These are phyloP conservation scores for Steinernema feltiae DNA, from an alignment of 1,140 invertebrate species.

Conservation along the genomic window DNA sequence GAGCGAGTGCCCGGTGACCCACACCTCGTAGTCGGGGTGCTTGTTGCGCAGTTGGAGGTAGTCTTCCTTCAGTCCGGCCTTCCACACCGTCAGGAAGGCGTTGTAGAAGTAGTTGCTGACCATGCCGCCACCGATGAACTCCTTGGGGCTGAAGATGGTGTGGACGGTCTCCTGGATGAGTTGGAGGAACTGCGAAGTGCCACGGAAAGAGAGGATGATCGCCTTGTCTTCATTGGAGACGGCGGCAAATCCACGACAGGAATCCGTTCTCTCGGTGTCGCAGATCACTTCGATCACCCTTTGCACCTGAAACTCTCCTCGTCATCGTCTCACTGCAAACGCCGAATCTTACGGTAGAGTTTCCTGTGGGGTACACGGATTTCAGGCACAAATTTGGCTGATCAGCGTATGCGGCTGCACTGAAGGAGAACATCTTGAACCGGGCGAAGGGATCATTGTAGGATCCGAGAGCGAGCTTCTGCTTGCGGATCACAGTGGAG, in stretches of 20 bases:
- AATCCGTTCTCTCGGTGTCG: background rate
- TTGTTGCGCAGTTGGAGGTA: conserved; percentile 16
- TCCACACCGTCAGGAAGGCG: conserved; percentile 29
- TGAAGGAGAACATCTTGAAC: background rate
- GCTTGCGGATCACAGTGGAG: background rate
- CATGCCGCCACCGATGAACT: conserved; percentile 29
- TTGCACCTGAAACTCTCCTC: background rate
- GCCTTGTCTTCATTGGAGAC: conserved; percentile 25
- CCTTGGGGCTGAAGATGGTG: conserved; percentile 15
- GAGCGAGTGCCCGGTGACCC: conserved; percentile 35
- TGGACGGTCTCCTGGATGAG: conserved; percentile 15
- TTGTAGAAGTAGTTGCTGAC: conserved; percentile 34
- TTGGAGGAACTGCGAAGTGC: conserved; percentile 29
- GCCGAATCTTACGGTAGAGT: background rate
- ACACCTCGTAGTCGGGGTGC: conserved; percentile 35
- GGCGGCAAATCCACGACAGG: background rate
- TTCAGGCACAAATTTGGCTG: background rate
- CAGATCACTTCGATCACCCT: background rate
- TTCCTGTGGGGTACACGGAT: background rate
- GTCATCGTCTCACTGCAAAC: background rate
- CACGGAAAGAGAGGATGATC: conserved; percentile 36
- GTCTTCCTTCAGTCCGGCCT: conserved; percentile 22
- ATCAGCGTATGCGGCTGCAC: background rate
- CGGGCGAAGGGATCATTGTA: background rate
- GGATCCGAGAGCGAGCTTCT: background rate